Evolutionary conservation across 2,113 vertebrate species (phyloP).

Genomic region (Phycodurus eques): DNA sequence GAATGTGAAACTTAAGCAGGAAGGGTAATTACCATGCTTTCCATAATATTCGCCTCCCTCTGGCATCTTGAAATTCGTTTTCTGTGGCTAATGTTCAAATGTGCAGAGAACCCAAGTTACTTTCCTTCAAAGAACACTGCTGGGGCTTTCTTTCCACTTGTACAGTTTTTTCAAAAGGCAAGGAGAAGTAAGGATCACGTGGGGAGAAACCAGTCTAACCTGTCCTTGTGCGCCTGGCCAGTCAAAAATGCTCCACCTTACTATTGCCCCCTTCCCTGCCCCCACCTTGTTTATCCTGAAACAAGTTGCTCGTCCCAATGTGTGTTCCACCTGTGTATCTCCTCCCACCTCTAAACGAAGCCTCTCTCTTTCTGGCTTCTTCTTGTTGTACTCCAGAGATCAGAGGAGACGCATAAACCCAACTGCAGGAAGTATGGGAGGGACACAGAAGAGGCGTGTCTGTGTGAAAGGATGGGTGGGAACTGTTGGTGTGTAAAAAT

Average conservation of each 20-base stretch:
- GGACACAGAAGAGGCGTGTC: slow-evolving; percentile 3
- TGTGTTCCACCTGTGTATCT: slow-evolving; percentile 42
- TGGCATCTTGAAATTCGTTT: slow-evolving; percentile 47
- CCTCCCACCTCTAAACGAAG: slow-evolving; percentile 19
- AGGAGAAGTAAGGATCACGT: slow-evolving; percentile 3
- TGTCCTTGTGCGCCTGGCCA: slow-evolving; percentile 34
- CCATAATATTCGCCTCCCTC: slow-evolving; percentile 49
- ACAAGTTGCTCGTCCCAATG: slow-evolving; percentile 20
- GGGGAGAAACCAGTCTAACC: slow-evolving; percentile 60
- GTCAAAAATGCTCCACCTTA: slow-evolving; percentile 27
- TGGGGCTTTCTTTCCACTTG: not conserved
- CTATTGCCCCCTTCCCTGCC: slow-evolving; percentile 1
- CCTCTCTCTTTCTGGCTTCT: not conserved
- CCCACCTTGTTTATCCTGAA: slow-evolving; percentile 19
- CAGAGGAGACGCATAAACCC: not conserved
- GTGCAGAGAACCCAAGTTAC: not conserved
- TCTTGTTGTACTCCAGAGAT: not conserved
- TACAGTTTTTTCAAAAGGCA: slow-evolving; percentile 2
- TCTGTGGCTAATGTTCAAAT: slow-evolving; percentile 4
- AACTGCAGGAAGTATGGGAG: not conserved
- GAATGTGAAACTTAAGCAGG: slow-evolving; percentile 2
- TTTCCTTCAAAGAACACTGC: not conserved
- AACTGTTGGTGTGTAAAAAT: not conserved
- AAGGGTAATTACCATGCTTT: slow-evolving; percentile 55
- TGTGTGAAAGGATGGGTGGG: slow-evolving; percentile 8